Evolutionary conservation across 2,888 invertebrate species (phyloP), one percentile per base, ranked within the genome.

Genomic region (Philereme vetulata): DNA sequence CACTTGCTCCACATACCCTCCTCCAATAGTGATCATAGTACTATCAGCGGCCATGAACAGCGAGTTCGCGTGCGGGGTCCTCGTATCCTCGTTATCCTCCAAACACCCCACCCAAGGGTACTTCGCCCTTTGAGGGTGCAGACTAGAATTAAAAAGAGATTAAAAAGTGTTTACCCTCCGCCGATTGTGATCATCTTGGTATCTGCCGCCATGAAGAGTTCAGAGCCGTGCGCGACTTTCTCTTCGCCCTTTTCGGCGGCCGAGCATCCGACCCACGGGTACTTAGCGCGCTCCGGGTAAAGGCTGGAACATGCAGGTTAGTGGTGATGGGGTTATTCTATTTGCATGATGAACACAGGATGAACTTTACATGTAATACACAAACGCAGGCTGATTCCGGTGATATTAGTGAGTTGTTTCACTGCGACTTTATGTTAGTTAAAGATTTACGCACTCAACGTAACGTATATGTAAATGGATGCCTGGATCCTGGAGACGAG

Each of bases 161-260:
- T 7, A 52, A 21, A 40, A 33, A 7, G 46, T 11, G 86, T 85
- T 94, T 93, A 98, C 98, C 99, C 98, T 90, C 98, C 98, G 67
- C 98, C 98, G 78, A 99, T 96, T 72, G 97, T 97, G 78, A 99
- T 96, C 97, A 98, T 98, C 87, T 96, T 96, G 56, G 96, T 94
- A 92, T 98, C 98, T 32, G 98, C 98, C 40, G 98, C 98, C 97
- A 98, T 98, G 90, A 98, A 99, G 42, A 98, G 94, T 80, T 98
- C 98, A 5, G 97, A 96, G 64, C 97, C 96, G 90, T 97, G 97
- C 52, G 95, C 94, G 49, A 96, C 93, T 66, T 84, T 85, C 59
- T 82, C 85, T 43, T 84, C 87, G 49, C 79, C 80, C 32, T 73
- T 69, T 34, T 69, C 74, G 4, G 72, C 73, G 65, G 84, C 86